Conservation (phyloP, 92 coral and sea anemone species). For the Parazoanthus darwini region DNA sequence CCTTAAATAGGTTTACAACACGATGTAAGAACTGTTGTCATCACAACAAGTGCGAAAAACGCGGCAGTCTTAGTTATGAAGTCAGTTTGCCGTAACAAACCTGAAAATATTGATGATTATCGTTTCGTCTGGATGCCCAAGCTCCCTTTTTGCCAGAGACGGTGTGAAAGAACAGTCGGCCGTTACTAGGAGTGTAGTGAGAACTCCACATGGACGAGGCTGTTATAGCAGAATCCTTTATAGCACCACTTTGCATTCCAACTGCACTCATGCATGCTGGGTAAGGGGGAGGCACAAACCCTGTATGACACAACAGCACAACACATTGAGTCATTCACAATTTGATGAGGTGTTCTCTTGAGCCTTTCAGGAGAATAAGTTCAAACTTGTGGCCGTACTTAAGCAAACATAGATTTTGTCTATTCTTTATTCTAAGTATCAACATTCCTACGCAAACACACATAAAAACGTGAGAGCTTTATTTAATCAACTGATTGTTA, state of each 20-base stretch:
- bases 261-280: conserved; percentile 23
- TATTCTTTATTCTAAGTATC: too few relatives aligned
- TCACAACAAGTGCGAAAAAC: neutral
- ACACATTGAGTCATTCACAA: too few relatives aligned
- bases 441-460: too few relatives aligned
- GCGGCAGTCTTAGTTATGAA: neutral
- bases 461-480: too few relatives aligned
- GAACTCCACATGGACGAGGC: conserved; percentile 17
- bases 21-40: neutral
- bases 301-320: neutral
- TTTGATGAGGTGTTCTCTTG: neutral
- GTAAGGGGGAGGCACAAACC: conserved; percentile 31
- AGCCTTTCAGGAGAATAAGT: too few relatives aligned
- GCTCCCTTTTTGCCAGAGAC: conserved; percentile 3
- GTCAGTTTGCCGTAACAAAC: neutral
- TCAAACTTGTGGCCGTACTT: too few relatives aligned
- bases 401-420: too few relatives aligned
- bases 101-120: neutral
- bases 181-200: neutral
- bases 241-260: conserved; percentile 24
- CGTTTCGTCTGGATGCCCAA: conserved; percentile 7
- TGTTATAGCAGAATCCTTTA: conserved; percentile 17
- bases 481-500: too few relatives aligned
- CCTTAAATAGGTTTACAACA: too few relatives aligned
- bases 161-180: conserved; percentile 12